Base-by-base conservation (phyloP, 2,113 vertebrate species). In the Laticauda laticaudata region DNA sequence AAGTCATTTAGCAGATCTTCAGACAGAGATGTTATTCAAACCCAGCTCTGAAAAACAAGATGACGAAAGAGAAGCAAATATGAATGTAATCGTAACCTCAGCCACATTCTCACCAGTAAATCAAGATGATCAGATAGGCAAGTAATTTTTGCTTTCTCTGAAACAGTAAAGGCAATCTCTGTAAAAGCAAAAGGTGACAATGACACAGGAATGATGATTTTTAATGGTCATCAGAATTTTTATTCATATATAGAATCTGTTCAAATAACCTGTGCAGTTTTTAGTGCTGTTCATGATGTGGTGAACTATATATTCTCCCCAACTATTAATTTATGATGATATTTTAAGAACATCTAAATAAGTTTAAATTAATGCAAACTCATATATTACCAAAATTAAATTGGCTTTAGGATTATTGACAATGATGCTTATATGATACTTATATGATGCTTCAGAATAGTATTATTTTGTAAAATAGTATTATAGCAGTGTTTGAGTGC, bases 111-210 rank as follows among this genome's bases (percentile, higher is more conserved):
- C 95, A 1, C 85, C 96, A 86, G 51, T 93, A 92, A 97, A 95
- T 87, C 92, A 96, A 43, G 96, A 94, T 45, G 91, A 88, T 88
- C 94, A 96, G 75, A 96, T 96, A 97, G 97, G 97, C 98, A 97
- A 7, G 96, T 95, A 4, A 86, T 55, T 94, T 29, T 4, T 85
- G 90, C 87, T 88, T 0, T 92, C 88, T 5, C 10, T 20, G 34
- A 88, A 3, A 92, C 81, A 75, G 20, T 91, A 48, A 89, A 48
- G 24, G 54, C 34, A 89, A 89, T 14, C 4, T 43, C 11, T 61
- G 11, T 29, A 87, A 9, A 53, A 51, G 12, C 2, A 87, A 54
- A 34, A 6, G 48, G n/a, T 88, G 54, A 88, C 14, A 34, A 5
- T 54, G 15, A 75, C 64, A 88, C 57, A 14, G 4, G 69, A 3